Evolutionary conservation across 2,113 vertebrate species (phyloP).

Genomic region (Siniperca chuatsi): DNA sequence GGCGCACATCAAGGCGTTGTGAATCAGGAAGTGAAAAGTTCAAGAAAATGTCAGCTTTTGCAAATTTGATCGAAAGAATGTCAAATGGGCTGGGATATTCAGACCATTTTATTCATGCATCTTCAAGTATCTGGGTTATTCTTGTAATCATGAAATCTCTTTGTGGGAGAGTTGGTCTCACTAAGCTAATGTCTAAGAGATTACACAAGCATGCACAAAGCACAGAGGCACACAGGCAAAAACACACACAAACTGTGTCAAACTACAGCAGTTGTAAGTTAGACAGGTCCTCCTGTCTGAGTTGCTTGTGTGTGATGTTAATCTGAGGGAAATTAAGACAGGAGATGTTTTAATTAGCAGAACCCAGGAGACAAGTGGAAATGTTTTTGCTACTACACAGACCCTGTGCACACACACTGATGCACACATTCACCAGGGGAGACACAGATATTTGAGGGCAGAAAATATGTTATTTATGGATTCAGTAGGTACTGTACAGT

Average conservation of each 20-base stretch:
- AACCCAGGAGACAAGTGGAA: conserved; percentile 35
- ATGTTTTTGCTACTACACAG: neutral
- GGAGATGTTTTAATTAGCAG: conserved; percentile 64
- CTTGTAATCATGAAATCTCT: conserved; percentile 74
- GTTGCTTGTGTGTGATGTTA: conserved; percentile 28
- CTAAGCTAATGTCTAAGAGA: conserved; percentile 47
- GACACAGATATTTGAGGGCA: neutral
- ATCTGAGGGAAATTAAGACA: conserved; percentile 55
- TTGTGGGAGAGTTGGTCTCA: conserved; percentile 47
- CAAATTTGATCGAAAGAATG: conserved; percentile 39
- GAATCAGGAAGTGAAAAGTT: conserved; percentile 41
- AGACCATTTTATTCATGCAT: conserved; percentile 35
- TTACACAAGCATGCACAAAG: conserved; percentile 14
- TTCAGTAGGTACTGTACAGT: conserved; percentile 7
- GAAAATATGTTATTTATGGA: conserved; percentile 30
- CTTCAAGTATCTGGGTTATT: conserved; percentile 65
- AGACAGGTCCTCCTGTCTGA: conserved; percentile 15
- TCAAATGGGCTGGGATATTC: conserved; percentile 51
- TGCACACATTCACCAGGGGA: conserved; percentile 27
- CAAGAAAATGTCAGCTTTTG: conserved; percentile 59
- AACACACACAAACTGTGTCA: conserved; percentile 46
- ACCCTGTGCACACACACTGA: neutral
- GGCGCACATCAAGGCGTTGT: conserved; percentile 5
- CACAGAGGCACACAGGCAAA: conserved; percentile 18
- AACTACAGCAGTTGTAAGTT: conserved; percentile 25